Evolutionary conservation across 2,797 vertebrate genomes (phyloP).

Genomic region (Myotis pilosus): DNA sequence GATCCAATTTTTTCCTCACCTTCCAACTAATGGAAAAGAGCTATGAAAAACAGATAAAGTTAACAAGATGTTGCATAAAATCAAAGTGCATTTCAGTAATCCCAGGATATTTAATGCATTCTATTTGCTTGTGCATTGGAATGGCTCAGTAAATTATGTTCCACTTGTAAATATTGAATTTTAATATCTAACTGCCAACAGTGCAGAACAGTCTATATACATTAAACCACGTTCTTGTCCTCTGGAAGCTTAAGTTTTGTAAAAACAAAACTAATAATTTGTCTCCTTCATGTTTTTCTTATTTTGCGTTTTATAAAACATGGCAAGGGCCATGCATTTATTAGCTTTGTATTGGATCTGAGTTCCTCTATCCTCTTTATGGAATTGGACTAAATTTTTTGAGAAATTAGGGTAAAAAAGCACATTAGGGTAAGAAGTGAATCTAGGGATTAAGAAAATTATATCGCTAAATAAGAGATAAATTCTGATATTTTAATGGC

Average conservation of each 20-base stretch:
- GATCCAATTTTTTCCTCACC: constrained; percentile 78
- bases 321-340: background rate
- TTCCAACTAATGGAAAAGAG: constrained; percentile 60
- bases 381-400: constrained; percentile 30
- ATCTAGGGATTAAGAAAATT: constrained; percentile 44
- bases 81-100: constrained; percentile 78
- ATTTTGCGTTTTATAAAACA: constrained; percentile 49
- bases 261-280: constrained; percentile 44
- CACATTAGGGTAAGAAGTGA: constrained; percentile 69
- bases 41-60: constrained; percentile 81
- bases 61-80: constrained; percentile 83
- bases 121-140: constrained; percentile 70
- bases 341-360: background rate
- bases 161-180: constrained; percentile 74
- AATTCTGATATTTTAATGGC: background rate
- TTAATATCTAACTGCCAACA: constrained; percentile 60
- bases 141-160: constrained; percentile 74
- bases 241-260: constrained; percentile 71
- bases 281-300: constrained; percentile 23
- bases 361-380: background rate
- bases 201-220: constrained; percentile 3
- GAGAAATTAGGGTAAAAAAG: constrained; percentile 21
- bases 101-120: constrained; percentile 74
- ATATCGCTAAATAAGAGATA: background rate
- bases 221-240: constrained; percentile 59